These are phyloP conservation scores for Ochropleura leucogaster DNA, from an alignment of 2,888 invertebrate genomes.

Conservation along the genomic window DNA sequence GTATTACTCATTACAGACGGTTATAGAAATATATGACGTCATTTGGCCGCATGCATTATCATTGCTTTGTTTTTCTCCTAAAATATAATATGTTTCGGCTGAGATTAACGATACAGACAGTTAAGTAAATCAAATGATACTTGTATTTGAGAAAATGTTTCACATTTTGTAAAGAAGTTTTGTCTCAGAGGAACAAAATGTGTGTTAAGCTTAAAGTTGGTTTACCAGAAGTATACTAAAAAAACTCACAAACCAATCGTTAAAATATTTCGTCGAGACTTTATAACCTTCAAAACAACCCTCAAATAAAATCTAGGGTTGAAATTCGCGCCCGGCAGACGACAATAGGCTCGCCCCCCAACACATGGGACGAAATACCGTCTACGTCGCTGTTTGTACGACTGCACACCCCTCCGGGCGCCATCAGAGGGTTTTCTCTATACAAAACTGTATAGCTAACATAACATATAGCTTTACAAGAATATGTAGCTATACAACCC, in stretches of 20 bases:
- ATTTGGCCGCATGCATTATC: slow-evolving; percentile 50
- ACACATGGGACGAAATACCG: slow-evolving; percentile 55
- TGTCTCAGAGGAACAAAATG: slow-evolving; percentile 3
- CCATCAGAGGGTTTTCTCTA: slow-evolving; percentile 26
- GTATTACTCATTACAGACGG: slow-evolving; percentile 60
- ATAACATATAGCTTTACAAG: neutral
- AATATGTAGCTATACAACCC: slow-evolving; percentile 9
- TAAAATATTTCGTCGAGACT: slow-evolving; percentile 47
- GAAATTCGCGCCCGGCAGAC: slow-evolving; percentile 55
- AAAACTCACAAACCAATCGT: slow-evolving; percentile 14
- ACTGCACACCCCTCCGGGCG: slow-evolving; percentile 55
- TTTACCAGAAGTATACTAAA: slow-evolving; percentile 1
- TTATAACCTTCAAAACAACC: slow-evolving; percentile 50
- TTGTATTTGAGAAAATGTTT: neutral
- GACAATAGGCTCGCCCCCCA: slow-evolving; percentile 53
- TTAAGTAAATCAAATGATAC: slow-evolving; percentile 11
- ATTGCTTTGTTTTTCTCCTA: slow-evolving; percentile 41
- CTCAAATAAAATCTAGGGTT: slow-evolving; percentile 46
- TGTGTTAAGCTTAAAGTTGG: slow-evolving; percentile 21
- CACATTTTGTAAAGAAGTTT: slow-evolving; percentile 4
- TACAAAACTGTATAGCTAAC: slow-evolving; percentile 7
- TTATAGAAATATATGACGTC: slow-evolving; percentile 62
- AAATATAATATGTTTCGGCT: slow-evolving; percentile 1
- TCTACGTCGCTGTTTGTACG: slow-evolving; percentile 52
- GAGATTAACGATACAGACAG: neutral